Evolutionary conservation across 2,113 vertebrate species (phyloP), one percentile per base, ranked within the genome.

Genomic region (Smithornis capensis): DNA sequence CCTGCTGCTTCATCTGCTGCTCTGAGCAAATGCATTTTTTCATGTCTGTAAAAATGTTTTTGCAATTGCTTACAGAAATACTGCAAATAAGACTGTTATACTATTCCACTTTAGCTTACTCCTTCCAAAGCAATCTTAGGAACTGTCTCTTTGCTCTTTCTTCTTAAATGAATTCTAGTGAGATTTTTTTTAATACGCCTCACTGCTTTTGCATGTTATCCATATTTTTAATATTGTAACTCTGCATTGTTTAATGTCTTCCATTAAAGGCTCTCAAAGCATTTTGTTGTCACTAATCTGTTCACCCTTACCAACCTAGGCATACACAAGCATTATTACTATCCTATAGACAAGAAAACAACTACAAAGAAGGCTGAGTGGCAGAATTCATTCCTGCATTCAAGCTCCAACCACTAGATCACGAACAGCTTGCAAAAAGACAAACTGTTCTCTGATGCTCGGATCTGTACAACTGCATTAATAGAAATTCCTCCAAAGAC

Each of bases 211-310:
- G 47, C 60, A 22, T 64, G 45, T 86, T 47, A 52, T 24, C 60
- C 81, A 25, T 62, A 60, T 74, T 90, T 96, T 83, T 77, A 80
- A 95, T 74, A 93, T 1, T 77, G 60, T 74, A 88, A 86, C 67
- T 44, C 35, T 93, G 35, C 63, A 89, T 52, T 42, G 55, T 37
- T 90, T 38, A 90, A 73, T 22, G n/a, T 22, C 24, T 78, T 70
- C 50, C 55, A 55, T 55, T 92, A 88, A 75, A 74, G 71, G 38
- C 55, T 56, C 71, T 96, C 82, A 74, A 91, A 53, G 47, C 79
- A 68, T 90, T 83, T 63, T 86, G 85, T 80, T 90, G 76, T 86
- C 68, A 80, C 69, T 89, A 60, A 94, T 76, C 68, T 75, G 47
- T 74, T 94, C 47, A 49, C 2, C 47, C 84, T 81, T 68, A 83